Conservation (phyloP, 92 coral and sea anemone genomes). For the Micromussa lordhowensis region DNA sequence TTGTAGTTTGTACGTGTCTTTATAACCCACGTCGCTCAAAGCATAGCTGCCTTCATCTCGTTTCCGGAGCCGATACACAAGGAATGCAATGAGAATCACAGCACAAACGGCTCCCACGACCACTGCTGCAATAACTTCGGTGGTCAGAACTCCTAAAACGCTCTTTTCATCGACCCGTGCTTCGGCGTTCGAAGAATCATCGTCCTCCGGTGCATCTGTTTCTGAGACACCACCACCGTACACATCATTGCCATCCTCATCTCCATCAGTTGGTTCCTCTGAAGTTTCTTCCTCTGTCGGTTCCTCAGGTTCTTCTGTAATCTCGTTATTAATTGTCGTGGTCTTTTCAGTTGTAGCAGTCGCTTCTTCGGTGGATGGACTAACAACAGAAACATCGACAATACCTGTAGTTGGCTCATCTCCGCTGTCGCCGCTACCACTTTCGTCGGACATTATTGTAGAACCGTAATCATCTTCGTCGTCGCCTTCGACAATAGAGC, state of each 20-base stretch:
- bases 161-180: constrained; percentile 20
- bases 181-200: constrained; percentile 27
- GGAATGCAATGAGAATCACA: constrained; percentile 89
- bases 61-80: constrained; percentile 93
- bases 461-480: constrained; percentile 6
- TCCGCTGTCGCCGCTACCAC: constrained; percentile 8
- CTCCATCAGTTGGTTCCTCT: constrained; percentile 44
- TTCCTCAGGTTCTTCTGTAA: constrained; percentile 1
- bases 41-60: constrained; percentile 96
- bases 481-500: constrained; percentile 53
- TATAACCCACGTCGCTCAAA: constrained; percentile 74
- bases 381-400: constrained; percentile 1
- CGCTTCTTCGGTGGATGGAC: neutral
- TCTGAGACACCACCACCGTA: neutral
- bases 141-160: constrained; percentile 67
- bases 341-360: constrained; percentile 3
- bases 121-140: constrained; percentile 95
- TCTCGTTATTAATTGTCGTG: neutral
- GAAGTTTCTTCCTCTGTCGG: neutral
- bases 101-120: constrained; percentile 98
- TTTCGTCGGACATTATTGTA: neutral
- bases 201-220: constrained; percentile 6
- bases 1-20: constrained; percentile 82
- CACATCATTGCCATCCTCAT: constrained; percentile 32
- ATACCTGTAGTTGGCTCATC: neutral